phyloP scores from a whole-genome alignment of 1,140 invertebrate species.

The Ridgeia piscesae region DNA sequence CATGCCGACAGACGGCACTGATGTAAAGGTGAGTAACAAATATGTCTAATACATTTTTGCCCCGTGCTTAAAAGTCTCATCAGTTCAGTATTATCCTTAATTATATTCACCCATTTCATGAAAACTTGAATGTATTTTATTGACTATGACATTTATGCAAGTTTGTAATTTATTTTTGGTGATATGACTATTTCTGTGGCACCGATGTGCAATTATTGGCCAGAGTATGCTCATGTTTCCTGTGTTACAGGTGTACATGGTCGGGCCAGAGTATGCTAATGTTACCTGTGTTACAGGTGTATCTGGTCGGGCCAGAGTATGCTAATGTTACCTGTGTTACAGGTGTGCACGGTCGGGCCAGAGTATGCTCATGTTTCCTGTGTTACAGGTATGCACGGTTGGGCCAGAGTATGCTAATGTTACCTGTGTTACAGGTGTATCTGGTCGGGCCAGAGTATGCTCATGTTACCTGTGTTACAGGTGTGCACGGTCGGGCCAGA shows the following conservation, averaged over 20 bases:
- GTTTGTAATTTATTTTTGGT: too few species aligned
- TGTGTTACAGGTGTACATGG: constrained; percentile 77
- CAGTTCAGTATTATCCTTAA: background rate
- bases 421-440: too few species aligned
- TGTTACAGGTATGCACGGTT: constrained; percentile 80
- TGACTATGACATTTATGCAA: too few species aligned
- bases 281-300: constrained; percentile 48
- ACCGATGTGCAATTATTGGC: too few species aligned
- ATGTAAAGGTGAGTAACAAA: constrained; percentile 67
- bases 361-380: constrained; percentile 88
- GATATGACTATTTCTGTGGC: background rate
- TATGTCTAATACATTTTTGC: background rate
- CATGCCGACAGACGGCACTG: constrained; percentile 98
- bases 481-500: constrained; percentile 95
- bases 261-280: constrained; percentile 98
- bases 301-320: background rate
- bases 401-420: constrained; percentile 98
- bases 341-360: constrained; percentile 93
- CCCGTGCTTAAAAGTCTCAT: too few species aligned
- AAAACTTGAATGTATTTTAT: too few species aligned
- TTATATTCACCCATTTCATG: too few species aligned
- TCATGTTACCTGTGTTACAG: constrained; percentile 61
- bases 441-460: background rate
- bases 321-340: constrained; percentile 30
- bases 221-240: too few species aligned